Evolutionary conservation across 2,888 invertebrate genomes (phyloP), one percentile per base, ranked within the genome.

Genomic region (Athalia circularis): DNA sequence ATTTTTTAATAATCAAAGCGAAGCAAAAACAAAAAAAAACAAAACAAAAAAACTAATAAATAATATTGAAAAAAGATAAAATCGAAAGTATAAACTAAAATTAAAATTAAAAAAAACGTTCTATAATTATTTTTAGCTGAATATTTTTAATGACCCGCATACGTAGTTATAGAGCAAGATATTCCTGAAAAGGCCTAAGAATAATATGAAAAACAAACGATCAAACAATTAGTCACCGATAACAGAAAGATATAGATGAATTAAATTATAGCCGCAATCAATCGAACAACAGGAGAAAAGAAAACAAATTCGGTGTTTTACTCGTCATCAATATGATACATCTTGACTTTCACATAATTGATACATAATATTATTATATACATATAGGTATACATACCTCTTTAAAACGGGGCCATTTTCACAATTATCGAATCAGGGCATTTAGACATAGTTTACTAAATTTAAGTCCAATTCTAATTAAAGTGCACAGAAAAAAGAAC

Each of bases 51-150:
- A 67, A 11, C 7, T 4, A 52, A 15, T 29, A 6, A 29, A 52
- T 8, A 29, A 67, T 54, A 11, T 4, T 6, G 9, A 50, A 52
- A 45, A 72, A 72, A 52, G 15, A 59, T 47, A 68, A 59, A 57
- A 72, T 68, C 68, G 68, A 72, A 72, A 57, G 57, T 59, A 72
- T 11, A 72, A 57, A 57, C 13, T 59, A 72, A 72, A 52, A 52
- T 52, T 13, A 9, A 13, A 72, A 61, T 61, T 74, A 74, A 47
- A 74, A n/a, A 48, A 72, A 67, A 61, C 48, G 70, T 50, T 29
- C 9, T 64, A 50, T 78, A 78, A 72, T 78, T 78, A 78, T 78
- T 78, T 74, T 70, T 54, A 70, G 78, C 78, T 78, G 78, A 78
- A 78, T 72, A 62, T 70, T 50, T 74, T 59, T 72, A 72, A 70